phyloP scores from a whole-genome alignment of 1,140 invertebrate species.

The Cydia pomonella region DNA sequence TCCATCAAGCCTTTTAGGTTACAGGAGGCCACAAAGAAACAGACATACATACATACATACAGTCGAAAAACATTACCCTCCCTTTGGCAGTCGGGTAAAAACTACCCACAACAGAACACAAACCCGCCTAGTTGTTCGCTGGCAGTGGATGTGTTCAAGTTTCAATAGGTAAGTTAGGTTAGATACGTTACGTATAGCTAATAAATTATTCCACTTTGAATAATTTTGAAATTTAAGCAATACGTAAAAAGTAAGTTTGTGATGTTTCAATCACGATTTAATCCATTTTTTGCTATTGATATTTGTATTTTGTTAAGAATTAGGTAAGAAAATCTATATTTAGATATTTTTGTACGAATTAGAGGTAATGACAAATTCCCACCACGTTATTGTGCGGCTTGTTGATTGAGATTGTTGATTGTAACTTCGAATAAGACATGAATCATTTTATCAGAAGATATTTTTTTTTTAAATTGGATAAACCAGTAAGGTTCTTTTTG shows the following conservation, averaged over 20 bases:
- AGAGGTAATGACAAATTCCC: not conserved
- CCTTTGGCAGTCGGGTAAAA: no score
- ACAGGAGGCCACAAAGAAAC: no score
- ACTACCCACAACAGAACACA: no score
- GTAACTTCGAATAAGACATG: not conserved
- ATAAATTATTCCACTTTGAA: no score
- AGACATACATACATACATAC: no score
- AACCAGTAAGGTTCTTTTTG: conserved; percentile 11
- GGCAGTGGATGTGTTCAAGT: no score
- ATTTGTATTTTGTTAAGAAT: not conserved
- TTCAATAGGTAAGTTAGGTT: no score
- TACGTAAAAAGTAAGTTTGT: not conserved
- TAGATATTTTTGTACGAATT: not conserved
- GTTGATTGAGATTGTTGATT: conserved; percentile 5
- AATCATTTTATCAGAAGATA: not conserved
- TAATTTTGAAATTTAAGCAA: not conserved
- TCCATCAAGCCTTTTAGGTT: no score
- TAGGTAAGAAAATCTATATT: not conserved
- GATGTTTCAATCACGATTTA: not conserved
- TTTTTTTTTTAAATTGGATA: not conserved
- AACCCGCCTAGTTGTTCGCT: no score
- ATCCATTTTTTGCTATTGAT: not conserved
- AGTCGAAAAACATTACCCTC: no score
- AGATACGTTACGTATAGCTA: no score
- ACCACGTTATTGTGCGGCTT: not conserved